A percentile compares a stretch with the other conserved stretches of the same genome.
phyloP scores from a whole-genome alignment of 2,888 invertebrate genomes.

The Chymomyza procnemis region DNA sequence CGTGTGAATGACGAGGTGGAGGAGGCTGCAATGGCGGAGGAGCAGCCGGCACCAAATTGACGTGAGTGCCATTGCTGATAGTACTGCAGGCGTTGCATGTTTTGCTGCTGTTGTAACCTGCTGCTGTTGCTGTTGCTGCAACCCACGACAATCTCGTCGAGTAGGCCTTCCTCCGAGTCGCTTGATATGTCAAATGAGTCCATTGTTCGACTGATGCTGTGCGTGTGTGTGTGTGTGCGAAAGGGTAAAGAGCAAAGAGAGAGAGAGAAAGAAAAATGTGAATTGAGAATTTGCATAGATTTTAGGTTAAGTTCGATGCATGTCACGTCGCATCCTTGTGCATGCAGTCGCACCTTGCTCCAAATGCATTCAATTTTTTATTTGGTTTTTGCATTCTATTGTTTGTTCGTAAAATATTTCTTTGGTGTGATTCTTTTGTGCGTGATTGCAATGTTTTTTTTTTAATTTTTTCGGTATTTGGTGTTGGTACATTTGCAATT shows the following conservation, averaged over 20 bases:
- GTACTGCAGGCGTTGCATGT: constrained; percentile 53
- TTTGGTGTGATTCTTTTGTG: background rate
- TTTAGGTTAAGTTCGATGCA: constrained; percentile 2
- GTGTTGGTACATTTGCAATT: too few relatives aligned
- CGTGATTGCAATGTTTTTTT: background rate
- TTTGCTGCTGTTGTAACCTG: constrained; percentile 27
- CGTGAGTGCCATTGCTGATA: constrained; percentile 32
- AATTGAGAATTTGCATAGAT: background rate
- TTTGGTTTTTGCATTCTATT: background rate
- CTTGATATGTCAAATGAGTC: constrained; percentile 79
- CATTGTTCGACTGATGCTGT: constrained; percentile 76
- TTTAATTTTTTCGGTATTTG: background rate
- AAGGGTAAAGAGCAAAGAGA: constrained; percentile 2
- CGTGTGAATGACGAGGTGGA: constrained; percentile 39
- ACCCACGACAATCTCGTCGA: constrained; percentile 78
- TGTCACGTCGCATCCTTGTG: background rate
- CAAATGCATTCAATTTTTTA: background rate
- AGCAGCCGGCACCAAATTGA: background rate
- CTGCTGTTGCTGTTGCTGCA: constrained; percentile 45
- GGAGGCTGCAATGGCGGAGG: constrained; percentile 24
- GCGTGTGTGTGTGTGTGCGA: constrained; percentile 14
- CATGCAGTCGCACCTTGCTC: background rate
- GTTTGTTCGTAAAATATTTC: background rate
- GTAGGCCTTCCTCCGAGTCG: constrained; percentile 78
- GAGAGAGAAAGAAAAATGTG: constrained; percentile 13